Conservation (phyloP, 2,113 vertebrate species). For the Tamias sibiricus region DNA sequence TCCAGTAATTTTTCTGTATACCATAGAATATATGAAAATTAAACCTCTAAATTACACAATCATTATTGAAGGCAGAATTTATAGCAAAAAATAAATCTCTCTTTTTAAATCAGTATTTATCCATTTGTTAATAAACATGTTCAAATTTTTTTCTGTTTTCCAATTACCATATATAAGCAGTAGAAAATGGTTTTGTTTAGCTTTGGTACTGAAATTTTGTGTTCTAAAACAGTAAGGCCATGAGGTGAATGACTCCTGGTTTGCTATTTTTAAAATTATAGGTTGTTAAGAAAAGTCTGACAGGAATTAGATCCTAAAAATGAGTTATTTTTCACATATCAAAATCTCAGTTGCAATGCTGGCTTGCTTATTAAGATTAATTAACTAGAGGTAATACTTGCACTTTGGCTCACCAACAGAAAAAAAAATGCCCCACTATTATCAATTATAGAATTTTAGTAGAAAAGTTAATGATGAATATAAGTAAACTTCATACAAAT, state of each 20-base stretch:
- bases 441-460: constrained; percentile 52
- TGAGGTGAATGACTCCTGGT: background rate
- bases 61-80: constrained; percentile 7
- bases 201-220: background rate
- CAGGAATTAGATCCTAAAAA: constrained; percentile 19
- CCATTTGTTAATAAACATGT: background rate
- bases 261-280: constrained; percentile 43
- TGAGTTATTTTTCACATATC: constrained; percentile 51
- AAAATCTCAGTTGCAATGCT: constrained; percentile 33
- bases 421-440: background rate
- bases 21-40: background rate
- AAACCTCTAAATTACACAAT: background rate
- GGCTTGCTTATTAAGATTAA: constrained; percentile 61
- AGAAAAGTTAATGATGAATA: constrained; percentile 58
- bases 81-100: background rate
- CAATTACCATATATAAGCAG: background rate
- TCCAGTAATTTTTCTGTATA: background rate
- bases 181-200: background rate
- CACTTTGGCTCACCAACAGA: constrained; percentile 50
- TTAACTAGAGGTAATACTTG: constrained; percentile 36
- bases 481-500: constrained; percentile 53
- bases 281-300: constrained; percentile 45
- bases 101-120: background rate
- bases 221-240: background rate
- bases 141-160: background rate